Percentiles rank a stretch among this genome's conserved stretches.
Conservation (phyloP, 2,888 invertebrate species). For the Campopleginae sp. region DNA sequence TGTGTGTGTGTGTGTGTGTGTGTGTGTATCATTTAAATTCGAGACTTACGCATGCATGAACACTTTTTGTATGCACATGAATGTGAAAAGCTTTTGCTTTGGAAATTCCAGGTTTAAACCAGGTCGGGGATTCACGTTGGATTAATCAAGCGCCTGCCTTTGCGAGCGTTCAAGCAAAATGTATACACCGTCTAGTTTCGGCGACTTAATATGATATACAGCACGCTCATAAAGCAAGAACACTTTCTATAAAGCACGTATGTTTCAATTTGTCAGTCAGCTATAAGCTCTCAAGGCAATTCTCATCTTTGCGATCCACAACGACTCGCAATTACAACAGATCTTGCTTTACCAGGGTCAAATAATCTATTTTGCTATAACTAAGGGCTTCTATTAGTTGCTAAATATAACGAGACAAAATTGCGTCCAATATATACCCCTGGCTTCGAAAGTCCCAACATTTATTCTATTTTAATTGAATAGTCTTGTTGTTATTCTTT, state of each 20-base stretch:
- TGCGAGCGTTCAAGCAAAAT: constrained; percentile 13
- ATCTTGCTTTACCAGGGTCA: neutral
- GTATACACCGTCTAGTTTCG: constrained; percentile 36
- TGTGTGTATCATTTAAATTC: neutral
- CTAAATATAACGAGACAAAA: neutral
- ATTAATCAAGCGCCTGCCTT: constrained; percentile 53
- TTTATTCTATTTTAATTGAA: neutral
- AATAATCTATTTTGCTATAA: neutral
- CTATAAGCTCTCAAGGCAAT: neutral
- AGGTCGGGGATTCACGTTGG: constrained; percentile 41
- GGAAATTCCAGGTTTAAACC: constrained; percentile 31
- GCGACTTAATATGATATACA: constrained; percentile 33
- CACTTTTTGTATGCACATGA: constrained; percentile 34
- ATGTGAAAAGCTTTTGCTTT: constrained; percentile 26
- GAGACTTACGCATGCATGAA: neutral
- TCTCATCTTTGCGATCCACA: neutral
- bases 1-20: neutral
- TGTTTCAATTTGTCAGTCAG: neutral
- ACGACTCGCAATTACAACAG: neutral
- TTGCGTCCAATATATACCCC: too few relatives aligned
- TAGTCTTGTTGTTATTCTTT: neutral
- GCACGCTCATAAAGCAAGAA: constrained; percentile 10
- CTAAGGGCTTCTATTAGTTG: neutral
- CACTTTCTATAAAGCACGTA: neutral
- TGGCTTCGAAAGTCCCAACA: neutral